Evolutionary conservation across 2,888 invertebrate species (phyloP), one percentile per base, ranked within the genome.

Genomic region (Cerceris rybyensis): DNA sequence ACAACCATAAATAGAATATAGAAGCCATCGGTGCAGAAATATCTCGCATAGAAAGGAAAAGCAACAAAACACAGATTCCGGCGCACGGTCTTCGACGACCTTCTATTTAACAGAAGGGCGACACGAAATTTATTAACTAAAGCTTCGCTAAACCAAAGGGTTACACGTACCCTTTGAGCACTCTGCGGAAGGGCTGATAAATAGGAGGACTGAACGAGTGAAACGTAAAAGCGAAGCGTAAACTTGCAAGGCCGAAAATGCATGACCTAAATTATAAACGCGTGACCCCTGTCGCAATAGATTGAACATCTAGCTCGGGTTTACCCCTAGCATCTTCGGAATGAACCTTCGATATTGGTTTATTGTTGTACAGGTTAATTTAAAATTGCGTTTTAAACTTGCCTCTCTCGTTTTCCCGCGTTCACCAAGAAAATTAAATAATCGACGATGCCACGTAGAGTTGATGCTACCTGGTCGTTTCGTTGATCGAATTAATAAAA

Each of bases 221-320:
- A 64, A 28, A 81, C 70, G 57, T 68, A 73, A 60, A 76, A 70
- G 58, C 69, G 66, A 28, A 28, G 28, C 28, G 60, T 59, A 69
- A 70, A 75, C 78, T 78, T 63, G 67, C 60, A 54, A 50, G 71
- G 55, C 59, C 84, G 73, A 76, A 81, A 83, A 78, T 74, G 78
- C 72, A 78, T 72, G 83, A 83, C 84, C 83, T 71, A 81, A 72
- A 83, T 83, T 76, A 78, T 75, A 67, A 65, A 72, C 75, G 70
- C 66, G 73, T 68, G 81, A 78, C 72, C 82, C 66, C 70, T 61
- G 67, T 73, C 57, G 13, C 57, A 61, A 69, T 52, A 52, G 78
- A 77, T 80, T 61, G 46, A 7, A 13, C 7, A 55, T n/a, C 52
- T 58, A 43, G 13, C 16, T 9, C 42, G 52, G 52, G 39, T 41